These are phyloP conservation scores for Didymodactylos carnosus DNA, from an alignment of 2,888 invertebrate species.

Conservation along the genomic window DNA sequence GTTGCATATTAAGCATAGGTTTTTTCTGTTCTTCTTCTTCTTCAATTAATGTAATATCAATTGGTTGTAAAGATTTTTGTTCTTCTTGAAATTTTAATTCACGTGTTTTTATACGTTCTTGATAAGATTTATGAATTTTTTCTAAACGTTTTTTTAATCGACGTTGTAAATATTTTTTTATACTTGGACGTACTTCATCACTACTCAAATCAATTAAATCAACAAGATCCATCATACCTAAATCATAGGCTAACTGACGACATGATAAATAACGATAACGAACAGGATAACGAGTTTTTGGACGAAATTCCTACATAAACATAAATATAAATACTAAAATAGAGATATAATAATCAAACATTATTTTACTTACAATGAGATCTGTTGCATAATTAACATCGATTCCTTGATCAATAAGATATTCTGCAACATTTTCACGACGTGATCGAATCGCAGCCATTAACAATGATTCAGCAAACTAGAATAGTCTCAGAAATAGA, in stretches of 20 bases:
- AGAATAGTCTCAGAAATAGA: slow-evolving; percentile 15
- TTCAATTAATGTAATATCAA: not conserved
- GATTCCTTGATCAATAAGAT: slow-evolving; percentile 29
- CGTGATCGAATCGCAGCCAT: slow-evolving; percentile 26
- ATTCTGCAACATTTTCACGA: slow-evolving; percentile 25
- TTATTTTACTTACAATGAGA: too few relatives aligned
- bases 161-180: not conserved
- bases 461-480: slow-evolving; percentile 29
- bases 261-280: slow-evolving; percentile 20
- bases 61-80: too few relatives aligned
- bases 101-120: not conserved
- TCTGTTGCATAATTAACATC: slow-evolving; percentile 20
- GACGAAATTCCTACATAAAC: slow-evolving; percentile 2
- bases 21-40: not conserved
- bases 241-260: slow-evolving; percentile 29
- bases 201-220: slow-evolving; percentile 24
- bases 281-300: slow-evolving; percentile 17
- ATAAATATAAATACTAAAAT: too few relatives aligned
- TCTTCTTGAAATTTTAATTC: too few relatives aligned
- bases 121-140: not conserved
- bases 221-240: slow-evolving; percentile 22
- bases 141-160: not conserved
- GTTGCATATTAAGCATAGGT: too few relatives aligned
- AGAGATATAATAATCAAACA: not conserved
- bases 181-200: not conserved